phyloP scores from a whole-genome alignment of 2,113 vertebrate genomes.

The Myrmecophaga tridactyla region DNA sequence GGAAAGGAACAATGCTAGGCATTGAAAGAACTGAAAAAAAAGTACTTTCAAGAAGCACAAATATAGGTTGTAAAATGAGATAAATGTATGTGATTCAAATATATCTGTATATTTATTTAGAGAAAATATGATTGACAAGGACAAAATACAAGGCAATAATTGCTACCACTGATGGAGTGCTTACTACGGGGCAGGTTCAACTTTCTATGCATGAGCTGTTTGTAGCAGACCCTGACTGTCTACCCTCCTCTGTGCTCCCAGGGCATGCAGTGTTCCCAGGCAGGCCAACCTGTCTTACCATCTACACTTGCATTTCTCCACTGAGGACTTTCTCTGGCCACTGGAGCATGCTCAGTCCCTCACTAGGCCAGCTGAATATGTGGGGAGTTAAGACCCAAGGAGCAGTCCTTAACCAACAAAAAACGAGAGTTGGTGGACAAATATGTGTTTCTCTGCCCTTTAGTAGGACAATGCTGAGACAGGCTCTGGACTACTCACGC shows the following conservation, averaged over 20 bases:
- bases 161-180: not conserved
- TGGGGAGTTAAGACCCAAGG: not conserved
- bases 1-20: not conserved
- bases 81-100: not conserved
- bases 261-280: rapidly evolving
- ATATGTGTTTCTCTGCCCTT: not conserved
- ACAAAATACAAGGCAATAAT: not conserved
- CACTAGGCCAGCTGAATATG: not conserved
- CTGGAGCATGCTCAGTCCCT: too few species aligned
- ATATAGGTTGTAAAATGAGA: not conserved
- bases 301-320: not conserved
- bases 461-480: not conserved
- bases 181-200: not conserved
- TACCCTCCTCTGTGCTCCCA: too few species aligned
- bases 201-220: not conserved
- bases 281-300: not conserved
- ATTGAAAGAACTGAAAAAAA: too few species aligned
- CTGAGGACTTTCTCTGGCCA: too few species aligned
- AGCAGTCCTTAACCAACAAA: not conserved
- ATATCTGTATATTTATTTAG: not conserved
- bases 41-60: not conserved
- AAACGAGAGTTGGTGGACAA: not conserved
- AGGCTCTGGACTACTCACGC: not conserved
- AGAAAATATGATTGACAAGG: not conserved
- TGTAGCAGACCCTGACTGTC: not conserved